Conservation (phyloP, 2,797 vertebrate genomes). For the Pseudomugil gertrudae region DNA sequence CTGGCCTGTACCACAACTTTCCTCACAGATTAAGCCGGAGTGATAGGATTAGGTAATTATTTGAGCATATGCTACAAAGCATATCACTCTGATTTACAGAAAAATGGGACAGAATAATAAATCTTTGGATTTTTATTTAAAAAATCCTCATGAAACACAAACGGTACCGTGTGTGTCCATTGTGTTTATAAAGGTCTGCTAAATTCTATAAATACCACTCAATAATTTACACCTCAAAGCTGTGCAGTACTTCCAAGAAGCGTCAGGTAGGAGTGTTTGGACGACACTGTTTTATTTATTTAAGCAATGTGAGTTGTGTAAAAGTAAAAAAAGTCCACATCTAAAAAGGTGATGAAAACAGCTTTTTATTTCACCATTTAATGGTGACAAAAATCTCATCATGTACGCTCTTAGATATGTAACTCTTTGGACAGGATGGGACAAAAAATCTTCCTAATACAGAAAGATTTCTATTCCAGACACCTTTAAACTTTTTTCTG, state of each 20-base stretch:
- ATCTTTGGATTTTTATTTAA: not conserved
- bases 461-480: not conserved
- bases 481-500: not conserved
- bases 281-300: not conserved
- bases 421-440: too few species aligned
- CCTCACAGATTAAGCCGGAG: not conserved
- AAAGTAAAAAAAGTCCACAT: not conserved
- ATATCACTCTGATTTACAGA: not conserved
- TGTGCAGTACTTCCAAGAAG: not conserved
- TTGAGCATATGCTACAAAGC: not conserved
- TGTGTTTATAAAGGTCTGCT: not conserved
- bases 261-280: not conserved
- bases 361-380: not conserved
- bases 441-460: too few species aligned
- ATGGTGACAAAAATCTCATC: not conserved
- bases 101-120: not conserved
- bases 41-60: not conserved
- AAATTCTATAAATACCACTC: not conserved
- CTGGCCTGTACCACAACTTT: not conserved
- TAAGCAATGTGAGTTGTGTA: not conserved
- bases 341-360: not conserved
- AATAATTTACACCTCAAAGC: not conserved
- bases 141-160: not conserved
- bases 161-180: not conserved
- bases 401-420: not conserved